Evolutionary conservation across 2,113 vertebrate species (phyloP), one percentile per base, ranked within the genome.

Genomic region (Fukomys damarensis): DNA sequence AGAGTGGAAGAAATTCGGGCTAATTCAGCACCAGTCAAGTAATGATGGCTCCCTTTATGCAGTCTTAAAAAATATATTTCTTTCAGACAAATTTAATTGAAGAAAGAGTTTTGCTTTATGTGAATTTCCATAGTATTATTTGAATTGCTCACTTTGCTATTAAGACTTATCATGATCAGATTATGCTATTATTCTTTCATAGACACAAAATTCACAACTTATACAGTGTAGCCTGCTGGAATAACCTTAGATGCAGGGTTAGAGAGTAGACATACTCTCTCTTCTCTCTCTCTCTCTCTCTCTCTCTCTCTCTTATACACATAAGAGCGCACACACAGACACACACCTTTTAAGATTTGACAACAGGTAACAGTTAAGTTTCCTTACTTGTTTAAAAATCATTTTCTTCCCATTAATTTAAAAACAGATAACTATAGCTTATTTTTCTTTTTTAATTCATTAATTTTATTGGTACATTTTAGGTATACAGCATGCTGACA

Each of bases 41-140:
- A 84, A 80, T 79, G 19, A 54, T 70, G 59, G n/a, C 32, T 70
- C 86, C 30, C 14, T 76, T 63, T 32, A 16, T 74, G 65, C 13
- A 89, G 92, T 74, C 80, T 72, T 54, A 35, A 49, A 95, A 94
- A 76, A 80, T 49, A 80, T 59, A 32, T 46, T 91, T 72, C 17
- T 89, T 89, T 65, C 12, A 96, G 26, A 86, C 72, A 74, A 76
- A 95, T 84, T 92, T 56, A n/a, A 94, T 32, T 66, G 12, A 70
- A 65, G 19, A 11, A 81, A 58, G 83, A 80, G 7, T 91, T 72
- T 86, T 11, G 2, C 35, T 93, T 94, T 65, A 46, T 88, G 76
- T 88, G 3, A 63, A 82, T 52, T 92, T 93, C 58, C 2, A 43
- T 65, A 52, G 11, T 63, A 58, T 84, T 96, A 35, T 95, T 87